These are phyloP conservation scores for Zaprionus taronus DNA, from an alignment of 1,140 invertebrate genomes.

Conservation along the genomic window DNA sequence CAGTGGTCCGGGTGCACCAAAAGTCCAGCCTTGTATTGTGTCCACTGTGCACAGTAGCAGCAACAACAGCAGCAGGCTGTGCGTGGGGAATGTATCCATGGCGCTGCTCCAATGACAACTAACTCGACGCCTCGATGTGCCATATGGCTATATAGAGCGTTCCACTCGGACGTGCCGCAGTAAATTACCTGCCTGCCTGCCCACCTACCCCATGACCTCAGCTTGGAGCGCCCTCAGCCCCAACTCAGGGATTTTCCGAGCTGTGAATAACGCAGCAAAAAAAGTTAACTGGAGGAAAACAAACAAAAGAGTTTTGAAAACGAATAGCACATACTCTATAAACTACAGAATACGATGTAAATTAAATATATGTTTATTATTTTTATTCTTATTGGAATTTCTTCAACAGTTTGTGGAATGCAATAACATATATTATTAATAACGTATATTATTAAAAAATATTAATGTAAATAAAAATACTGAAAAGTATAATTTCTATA, in stretches of 20 bases:
- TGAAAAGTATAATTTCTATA: too few species aligned
- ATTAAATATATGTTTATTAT: too few species aligned
- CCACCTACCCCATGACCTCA: conserved; percentile 54
- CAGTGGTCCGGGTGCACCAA: conserved; percentile 38
- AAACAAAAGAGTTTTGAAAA: background rate
- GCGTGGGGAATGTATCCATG: conserved; percentile 48
- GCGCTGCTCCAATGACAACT: conserved; percentile 54
- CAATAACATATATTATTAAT: too few species aligned
- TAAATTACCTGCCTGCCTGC: conserved; percentile 45
- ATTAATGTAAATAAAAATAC: too few species aligned
- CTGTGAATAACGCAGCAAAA: conserved; percentile 33
- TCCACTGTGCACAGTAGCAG: conserved; percentile 26
- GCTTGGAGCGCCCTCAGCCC: conserved; percentile 12
- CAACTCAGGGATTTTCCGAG: conserved; percentile 67
- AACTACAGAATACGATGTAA: too few species aligned
- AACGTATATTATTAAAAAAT: too few species aligned
- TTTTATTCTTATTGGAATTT: too few species aligned
- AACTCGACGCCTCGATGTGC: conserved; percentile 33
- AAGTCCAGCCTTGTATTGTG: conserved; percentile 43
- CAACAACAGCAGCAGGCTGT: conserved; percentile 25
- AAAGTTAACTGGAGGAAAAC: conserved; percentile 37
- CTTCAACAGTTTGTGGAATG: too few species aligned
- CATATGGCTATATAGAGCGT: conserved; percentile 62
- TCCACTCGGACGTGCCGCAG: conserved; percentile 27
- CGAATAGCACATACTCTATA: background rate